Conservation (phyloP, 2,113 vertebrate genomes). For the Pteruthius melanotis region DNA sequence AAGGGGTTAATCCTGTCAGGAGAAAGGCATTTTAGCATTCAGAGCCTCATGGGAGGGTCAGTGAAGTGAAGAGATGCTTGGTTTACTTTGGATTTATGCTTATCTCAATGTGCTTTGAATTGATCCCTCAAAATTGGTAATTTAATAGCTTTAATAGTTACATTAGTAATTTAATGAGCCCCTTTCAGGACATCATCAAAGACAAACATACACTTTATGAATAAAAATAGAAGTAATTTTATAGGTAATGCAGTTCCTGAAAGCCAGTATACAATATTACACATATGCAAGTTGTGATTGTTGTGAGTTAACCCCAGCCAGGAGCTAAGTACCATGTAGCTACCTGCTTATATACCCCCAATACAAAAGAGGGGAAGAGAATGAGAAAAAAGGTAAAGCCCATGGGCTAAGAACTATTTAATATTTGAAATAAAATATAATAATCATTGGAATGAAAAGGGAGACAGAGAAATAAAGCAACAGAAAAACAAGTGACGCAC, state of each 20-base stretch:
- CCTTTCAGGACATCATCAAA: neutral
- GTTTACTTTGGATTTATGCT: constrained; percentile 41
- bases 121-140: constrained; percentile 38
- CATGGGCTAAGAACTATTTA: neutral
- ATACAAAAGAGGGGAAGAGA: neutral
- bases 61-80: neutral
- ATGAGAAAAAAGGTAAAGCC: neutral
- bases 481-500: neutral
- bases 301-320: neutral
- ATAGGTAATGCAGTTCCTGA: constrained; percentile 4
- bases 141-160: constrained; percentile 52
- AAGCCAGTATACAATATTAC: constrained; percentile 1
- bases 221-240: constrained; percentile 27
- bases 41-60: neutral
- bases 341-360: neutral
- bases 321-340: neutral
- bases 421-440: neutral
- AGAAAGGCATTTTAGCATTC: neutral
- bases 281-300: neutral
- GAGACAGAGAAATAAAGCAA: neutral
- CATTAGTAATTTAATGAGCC: constrained; percentile 51
- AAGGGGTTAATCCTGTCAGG: neutral
- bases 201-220: neutral
- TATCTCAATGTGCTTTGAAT: constrained; percentile 25
- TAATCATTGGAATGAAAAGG: neutral